Evolutionary conservation across 2,113 vertebrate genomes (phyloP), one percentile per base, ranked within the genome.

Genomic region (Leiothrix lutea): DNA sequence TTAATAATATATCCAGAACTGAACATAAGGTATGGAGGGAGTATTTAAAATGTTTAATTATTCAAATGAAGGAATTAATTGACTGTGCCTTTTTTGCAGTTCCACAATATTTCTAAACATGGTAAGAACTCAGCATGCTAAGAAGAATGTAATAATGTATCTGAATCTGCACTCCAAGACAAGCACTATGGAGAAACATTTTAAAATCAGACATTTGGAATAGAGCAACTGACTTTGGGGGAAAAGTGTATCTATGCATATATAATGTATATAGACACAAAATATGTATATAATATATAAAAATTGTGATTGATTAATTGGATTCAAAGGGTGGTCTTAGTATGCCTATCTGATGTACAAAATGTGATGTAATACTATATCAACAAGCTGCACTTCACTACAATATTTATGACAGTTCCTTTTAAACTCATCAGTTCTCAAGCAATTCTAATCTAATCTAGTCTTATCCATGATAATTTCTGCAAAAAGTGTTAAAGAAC

Each of bases 11-110:
- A 95, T 97, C 91, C 85, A 80, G 73, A 92, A 67, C 94, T 91
- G 79, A 91, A 95, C 80, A 67, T 53, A 93, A 97, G 77, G 86
- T 95, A 87, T 91, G 80, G 93, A 97, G 91, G 90, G 96, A 95
- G 94, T 96, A 91, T 97, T 97, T 97, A 90, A 98, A 97, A 97
- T 96, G 94, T 86, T 97, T 97, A 97, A 97, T 97, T 95, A 97
- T 96, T 97, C 95, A 98, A 91, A 96, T 71, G 53, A 93, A 95
- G 77, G 80, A 91, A 97, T 97, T 97, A 97, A 97, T 69, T 94
- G 71, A 92, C 85, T 95, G 58, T 91, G 88, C 93, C 85, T 91
- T 95, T 93, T 95, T 90, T 89, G 48, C 89, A 72, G 73, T 83
- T 95, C 48, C 74, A 79, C 48, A 71, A 19, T 87, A 89, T 92